These are phyloP conservation scores for Charadrius vociferus DNA, from an alignment of 2,113 vertebrate species.

Conservation along the genomic window DNA sequence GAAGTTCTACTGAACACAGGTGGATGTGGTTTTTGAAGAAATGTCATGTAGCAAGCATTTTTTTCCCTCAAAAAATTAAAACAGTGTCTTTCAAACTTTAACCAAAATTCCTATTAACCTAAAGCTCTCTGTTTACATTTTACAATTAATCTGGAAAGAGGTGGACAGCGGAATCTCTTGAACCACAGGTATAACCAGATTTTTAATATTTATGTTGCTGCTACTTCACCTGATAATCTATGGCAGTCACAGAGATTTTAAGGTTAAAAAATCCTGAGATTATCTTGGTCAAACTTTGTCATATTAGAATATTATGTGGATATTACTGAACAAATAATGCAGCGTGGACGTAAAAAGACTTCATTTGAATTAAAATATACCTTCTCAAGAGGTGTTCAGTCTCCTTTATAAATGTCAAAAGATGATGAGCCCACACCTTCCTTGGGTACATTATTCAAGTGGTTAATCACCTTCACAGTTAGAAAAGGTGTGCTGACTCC, in stretches of 20 bases:
- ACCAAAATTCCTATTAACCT: background rate
- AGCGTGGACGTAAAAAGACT: background rate
- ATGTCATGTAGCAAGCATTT: background rate
- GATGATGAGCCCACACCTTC: background rate
- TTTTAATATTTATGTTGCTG: background rate
- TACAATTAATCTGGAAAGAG: background rate
- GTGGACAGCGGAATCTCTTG: background rate
- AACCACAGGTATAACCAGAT: background rate
- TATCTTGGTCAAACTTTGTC: background rate
- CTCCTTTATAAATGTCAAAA: background rate
- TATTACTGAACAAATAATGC: background rate
- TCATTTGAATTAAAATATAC: background rate
- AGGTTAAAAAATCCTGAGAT: background rate
- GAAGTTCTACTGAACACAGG: background rate
- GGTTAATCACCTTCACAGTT: background rate
- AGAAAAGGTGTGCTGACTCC: background rate
- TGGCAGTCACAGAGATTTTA: background rate
- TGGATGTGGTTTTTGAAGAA: background rate
- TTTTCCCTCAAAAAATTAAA: background rate
- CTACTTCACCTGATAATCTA: background rate
- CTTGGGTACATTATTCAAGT: background rate
- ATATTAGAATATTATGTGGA: background rate
- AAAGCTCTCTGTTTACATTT: background rate
- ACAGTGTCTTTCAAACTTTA: rapidly evolving
- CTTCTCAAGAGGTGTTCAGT: background rate